Base-by-base conservation (phyloP, 2,888 invertebrate species). In the Neocrepidodera transversa region DNA sequence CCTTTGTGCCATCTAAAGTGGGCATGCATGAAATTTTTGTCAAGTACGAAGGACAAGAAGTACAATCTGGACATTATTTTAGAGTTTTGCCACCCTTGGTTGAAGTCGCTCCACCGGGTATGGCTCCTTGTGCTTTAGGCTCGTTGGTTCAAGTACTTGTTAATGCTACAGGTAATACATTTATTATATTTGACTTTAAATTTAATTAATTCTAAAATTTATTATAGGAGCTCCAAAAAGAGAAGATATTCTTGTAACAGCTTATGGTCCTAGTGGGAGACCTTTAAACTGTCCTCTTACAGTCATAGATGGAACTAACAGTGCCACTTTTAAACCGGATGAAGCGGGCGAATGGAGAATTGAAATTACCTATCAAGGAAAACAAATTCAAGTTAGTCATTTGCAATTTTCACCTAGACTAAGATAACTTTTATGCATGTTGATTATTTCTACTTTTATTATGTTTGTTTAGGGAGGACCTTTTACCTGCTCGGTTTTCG, bases 281-380 rank as follows among this genome's bases (percentile, higher is more conserved):
- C 86, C 90, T 0, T 85, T 92, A 55, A 85, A 87, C 61, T 91
- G 93, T 76, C 92, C 93, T 0, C 88, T 93, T n/a, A 89, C 88
- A 38, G 90, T 91, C 64, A 87, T 90, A n/a, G 90, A 91, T 42
- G 94, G 93, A 55, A 92, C 93, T 52, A 96, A 95, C 76, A 93
- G 93, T 68, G 96, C 97, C 66, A 96, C 94, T 71, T 98, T 98
- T 80, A 94, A 96, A 76, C 98, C 98, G 0, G 93, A 95, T 71
- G 97, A 98, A 82, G 92, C 95, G 32, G 98, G 97, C 57, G 93
- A 95, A 74, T 98, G 97, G 97, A 90, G 92, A 71, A 96, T 99
- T 56, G 93, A 93, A 65, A 96, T 98, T 65, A 90, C 93, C 26
- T 97, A 97, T 79, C 95, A 97, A 76, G 95, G 95, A 26, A 91